A percentile compares a stretch with the other conserved stretches of the same genome.
Conservation (phyloP, 2,797 vertebrate species). For the Gambusia yucatana region DNA sequence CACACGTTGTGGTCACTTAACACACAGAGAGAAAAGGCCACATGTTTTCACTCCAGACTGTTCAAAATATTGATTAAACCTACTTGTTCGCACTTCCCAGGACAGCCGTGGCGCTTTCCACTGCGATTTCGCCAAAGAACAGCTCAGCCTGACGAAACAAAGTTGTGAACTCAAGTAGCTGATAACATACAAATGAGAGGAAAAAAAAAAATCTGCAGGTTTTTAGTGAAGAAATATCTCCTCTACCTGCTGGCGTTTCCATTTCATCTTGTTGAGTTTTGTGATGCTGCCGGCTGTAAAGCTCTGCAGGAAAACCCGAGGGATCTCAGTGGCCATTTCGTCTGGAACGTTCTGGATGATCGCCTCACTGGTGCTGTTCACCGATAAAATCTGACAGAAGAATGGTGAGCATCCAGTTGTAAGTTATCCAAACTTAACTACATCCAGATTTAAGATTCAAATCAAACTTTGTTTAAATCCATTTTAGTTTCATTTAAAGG, state of each 20-base stretch:
- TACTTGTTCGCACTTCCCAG: constrained; percentile 62
- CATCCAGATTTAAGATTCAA: background rate
- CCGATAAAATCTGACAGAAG: constrained; percentile 64
- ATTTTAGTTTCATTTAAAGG: background rate
- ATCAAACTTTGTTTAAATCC: background rate
- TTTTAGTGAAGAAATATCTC: too few relatives aligned
- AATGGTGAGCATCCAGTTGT: background rate
- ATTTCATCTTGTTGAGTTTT: constrained; percentile 73
- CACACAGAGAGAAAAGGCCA: background rate
- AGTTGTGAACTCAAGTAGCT: background rate
- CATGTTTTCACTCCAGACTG: background rate
- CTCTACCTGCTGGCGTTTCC: constrained; percentile 75
- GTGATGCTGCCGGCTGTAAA: constrained; percentile 31
- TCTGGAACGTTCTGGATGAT: constrained; percentile 79
- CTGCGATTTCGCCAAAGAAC: constrained; percentile 67
- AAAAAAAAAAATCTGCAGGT: background rate
- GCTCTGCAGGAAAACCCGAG: constrained; percentile 51
- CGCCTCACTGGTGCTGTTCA: constrained; percentile 25
- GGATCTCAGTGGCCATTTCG: constrained; percentile 68
- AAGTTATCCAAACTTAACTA: background rate
- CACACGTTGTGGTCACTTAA: background rate
- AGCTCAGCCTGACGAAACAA: constrained; percentile 66
- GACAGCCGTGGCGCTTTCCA: background rate
- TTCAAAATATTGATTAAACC: constrained; percentile 29
- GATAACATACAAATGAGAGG: background rate